These are phyloP conservation scores for Tauraco hartlaubi DNA, from an alignment of 2,797 vertebrate genomes.

Conservation along the genomic window DNA sequence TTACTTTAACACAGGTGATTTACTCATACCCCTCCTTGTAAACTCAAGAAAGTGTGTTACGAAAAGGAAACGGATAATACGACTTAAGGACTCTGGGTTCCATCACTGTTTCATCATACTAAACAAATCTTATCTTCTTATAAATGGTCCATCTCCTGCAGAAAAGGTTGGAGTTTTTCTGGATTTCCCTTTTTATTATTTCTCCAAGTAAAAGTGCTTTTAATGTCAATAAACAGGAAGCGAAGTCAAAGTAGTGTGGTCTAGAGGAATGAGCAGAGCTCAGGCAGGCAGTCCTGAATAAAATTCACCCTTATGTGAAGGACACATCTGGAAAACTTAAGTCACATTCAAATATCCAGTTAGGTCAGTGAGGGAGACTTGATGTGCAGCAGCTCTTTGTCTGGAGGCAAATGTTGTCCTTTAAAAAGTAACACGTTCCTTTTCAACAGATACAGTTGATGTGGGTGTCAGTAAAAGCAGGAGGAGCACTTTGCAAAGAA, in stretches of 20 bases:
- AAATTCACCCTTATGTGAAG: not conserved
- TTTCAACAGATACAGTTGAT: not conserved
- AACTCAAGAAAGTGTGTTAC: conserved; percentile 67
- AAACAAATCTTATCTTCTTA: conserved; percentile 54
- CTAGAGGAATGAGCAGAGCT: not conserved
- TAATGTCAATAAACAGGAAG: conserved; percentile 7
- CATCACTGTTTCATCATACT: conserved; percentile 35
- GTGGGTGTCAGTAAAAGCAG: not conserved
- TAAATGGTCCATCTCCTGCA: conserved; percentile 24
- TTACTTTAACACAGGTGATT: conserved; percentile 75
- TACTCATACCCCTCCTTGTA: conserved; percentile 68
- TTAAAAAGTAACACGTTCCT: not conserved
- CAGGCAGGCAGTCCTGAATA: not conserved
- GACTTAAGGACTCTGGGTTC: conserved; percentile 52
- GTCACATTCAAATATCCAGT: not conserved
- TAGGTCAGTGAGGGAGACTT: not conserved
- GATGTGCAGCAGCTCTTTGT: not conserved
- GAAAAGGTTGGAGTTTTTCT: not conserved
- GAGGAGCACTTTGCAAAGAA: not conserved
- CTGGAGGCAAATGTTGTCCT: not conserved
- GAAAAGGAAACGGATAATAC: conserved; percentile 44
- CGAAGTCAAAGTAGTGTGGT: not conserved
- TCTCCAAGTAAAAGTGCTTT: not conserved
- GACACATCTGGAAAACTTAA: not conserved
- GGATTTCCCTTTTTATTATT: not conserved